Conservation (phyloP, 2,113 vertebrate genomes). For the Carettochelys insculpta region DNA sequence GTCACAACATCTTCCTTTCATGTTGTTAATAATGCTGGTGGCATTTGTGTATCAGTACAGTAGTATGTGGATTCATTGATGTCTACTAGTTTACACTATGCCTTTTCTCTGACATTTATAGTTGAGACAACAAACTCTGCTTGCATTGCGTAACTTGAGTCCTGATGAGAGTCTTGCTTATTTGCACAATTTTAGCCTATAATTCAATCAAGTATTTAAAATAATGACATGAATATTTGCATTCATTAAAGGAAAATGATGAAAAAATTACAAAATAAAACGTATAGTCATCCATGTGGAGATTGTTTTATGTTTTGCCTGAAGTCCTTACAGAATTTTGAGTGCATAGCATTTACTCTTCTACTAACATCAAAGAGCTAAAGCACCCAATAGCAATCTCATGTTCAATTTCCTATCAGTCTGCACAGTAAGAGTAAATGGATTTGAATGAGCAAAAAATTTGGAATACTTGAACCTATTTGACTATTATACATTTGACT, state of each 20-base stretch:
- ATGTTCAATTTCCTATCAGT: not conserved
- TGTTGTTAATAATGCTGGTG: not conserved
- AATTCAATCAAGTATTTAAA: not conserved
- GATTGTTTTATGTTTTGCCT: not conserved
- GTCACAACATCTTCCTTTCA: not conserved
- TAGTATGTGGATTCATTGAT: not conserved
- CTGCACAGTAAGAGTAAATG: not conserved
- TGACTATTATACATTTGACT: not conserved
- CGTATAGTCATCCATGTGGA: not conserved
- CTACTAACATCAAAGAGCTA: not conserved
- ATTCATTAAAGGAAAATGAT: not conserved
- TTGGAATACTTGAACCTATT: rapidly evolving
- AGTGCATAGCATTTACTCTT: not conserved
- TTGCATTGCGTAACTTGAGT: not conserved
- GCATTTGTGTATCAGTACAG: not conserved
- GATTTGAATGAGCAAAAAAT: not conserved
- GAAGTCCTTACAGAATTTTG: not conserved
- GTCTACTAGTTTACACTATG: not conserved
- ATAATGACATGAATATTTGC: not conserved
- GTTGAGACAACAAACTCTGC: not conserved
- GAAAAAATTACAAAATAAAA: not conserved
- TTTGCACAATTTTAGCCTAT: not conserved
- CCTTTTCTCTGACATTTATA: not conserved
- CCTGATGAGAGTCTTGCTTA: not conserved
- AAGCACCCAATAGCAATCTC: not conserved